Evolutionary conservation across 2,797 vertebrate genomes (phyloP), one percentile per base, ranked within the genome.

Genomic region (Apodemus agrarius): DNA sequence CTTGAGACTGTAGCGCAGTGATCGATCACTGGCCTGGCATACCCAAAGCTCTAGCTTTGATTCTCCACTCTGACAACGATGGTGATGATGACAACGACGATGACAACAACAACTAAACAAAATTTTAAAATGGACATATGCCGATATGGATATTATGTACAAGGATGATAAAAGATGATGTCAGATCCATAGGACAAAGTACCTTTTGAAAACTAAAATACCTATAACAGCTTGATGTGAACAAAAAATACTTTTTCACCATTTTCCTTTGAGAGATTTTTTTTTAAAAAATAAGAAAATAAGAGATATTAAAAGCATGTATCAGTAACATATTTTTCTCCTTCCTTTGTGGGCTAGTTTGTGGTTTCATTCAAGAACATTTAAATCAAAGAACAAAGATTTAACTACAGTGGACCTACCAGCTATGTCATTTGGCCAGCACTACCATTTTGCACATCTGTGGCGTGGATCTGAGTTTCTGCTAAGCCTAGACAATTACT

Each of bases 141-240:
- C 34, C 37, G 72, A 75, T 87, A 34, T 75, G n/a, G 29, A 14
- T 81, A 84, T 24, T 34, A 61, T 6, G 17, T 54, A 82, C 72
- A 96, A 63, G 61, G 37, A 92, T 75, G 43, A 91, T 87, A 94
- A 74, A 72, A 92, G 37, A 63, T 92, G 43, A 67, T 92, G 49
- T 61, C 37, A 13, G 3, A 63, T 16, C 91, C 75, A n/a, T 24
- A 16, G 74, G 54, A 78, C 17, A 89, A 78, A n/a, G 49, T n/a
- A 3, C 11, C 49, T 79, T 95, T 85, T 69, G 13, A 87, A 94
- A 92, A 87, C 0, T 24, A 24, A 91, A 94, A 86, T 85, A 54
- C 13, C 24, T 85, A 14, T 7, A 8, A 78, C 31, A 89, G 24
- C 7, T 17, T 69, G 54, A 6, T 67, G 49, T 78, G 61, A 88